A percentile compares a stretch with the other conserved stretches of the same genome.
Evolutionary conservation across 2,797 vertebrate genomes (phyloP).

Genomic region (Discoglossus pictus): DNA sequence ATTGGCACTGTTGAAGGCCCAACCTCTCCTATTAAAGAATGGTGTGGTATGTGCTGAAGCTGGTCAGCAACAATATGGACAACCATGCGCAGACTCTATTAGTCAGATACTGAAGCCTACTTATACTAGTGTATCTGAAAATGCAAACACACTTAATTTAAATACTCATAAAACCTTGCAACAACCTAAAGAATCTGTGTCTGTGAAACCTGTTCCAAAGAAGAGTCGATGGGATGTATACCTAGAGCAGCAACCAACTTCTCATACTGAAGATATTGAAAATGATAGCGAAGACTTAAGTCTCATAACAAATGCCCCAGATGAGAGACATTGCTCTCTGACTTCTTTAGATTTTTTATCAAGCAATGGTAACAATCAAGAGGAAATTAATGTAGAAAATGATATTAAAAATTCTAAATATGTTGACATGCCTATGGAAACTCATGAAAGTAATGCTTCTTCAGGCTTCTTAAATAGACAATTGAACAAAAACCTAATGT

Average conservation of each 20-base stretch:
- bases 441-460: not conserved
- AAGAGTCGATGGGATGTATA: slow-evolving; percentile 57
- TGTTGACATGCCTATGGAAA: not conserved
- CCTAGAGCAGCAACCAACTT: slow-evolving; percentile 33
- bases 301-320: not conserved
- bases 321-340: not conserved
- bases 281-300: not conserved
- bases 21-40: slow-evolving; percentile 14
- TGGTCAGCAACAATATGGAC: not conserved
- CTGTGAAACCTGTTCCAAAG: not conserved
- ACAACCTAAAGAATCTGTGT: not conserved
- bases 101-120: not conserved
- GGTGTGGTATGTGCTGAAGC: slow-evolving; percentile 23
- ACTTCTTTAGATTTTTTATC: not conserved
- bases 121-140: not conserved
- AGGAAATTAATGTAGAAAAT: not conserved
- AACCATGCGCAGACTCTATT: not conserved
- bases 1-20: slow-evolving; percentile 67
- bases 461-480: not conserved
- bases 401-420: not conserved
- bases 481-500: too few relatives aligned
- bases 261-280: not conserved
- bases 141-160: not conserved
- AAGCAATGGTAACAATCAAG: not conserved
- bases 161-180: not conserved